Base-by-base conservation (phyloP, 2,113 vertebrate genomes). In the Cairina moschata region DNA sequence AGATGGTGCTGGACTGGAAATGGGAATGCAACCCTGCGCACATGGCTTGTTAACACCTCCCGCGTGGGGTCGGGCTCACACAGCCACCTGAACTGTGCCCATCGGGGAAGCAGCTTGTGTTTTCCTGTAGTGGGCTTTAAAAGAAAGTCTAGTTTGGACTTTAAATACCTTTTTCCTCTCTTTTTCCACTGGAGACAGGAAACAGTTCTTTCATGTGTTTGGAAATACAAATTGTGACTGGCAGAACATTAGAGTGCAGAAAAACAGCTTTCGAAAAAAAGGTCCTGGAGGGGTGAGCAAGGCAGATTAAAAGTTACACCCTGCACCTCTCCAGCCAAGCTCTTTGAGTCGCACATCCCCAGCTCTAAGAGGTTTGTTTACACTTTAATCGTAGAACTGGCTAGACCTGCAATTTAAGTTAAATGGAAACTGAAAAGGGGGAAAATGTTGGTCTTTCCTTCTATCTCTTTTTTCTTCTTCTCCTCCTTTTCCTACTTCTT, bases 221-320 rank as follows among this genome's bases (percentile, higher is more conserved):
- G 90, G 74, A 93, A 95, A 88, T 75, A 81, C 72, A 86, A 83
- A 90, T 95, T 95, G 74, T 95, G 87, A 95, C 56, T 93, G 94
- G 83, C 87, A 95, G 87, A 72, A 75, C 60, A 71, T 92, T 83
- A 87, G 75, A 38, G 79, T 13, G 29, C 71, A 81, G 44, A 92
- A 95, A 94, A 94, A 38, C 50, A 68, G 31, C 73, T 91, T 93
- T 91, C 75, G 69, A 81, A 93, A 92, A 92, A 52, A 78, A 76
- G 65, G 83, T 95, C 8, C 54, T 81, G 60, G 29, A 93, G 86
- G 14, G 90, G 38, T 0, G 1, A 93, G 29, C 68, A 23, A 88
- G 80, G 55, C 83, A 76, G 77, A 96, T 68, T 56, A 90, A 94
- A 96, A 58, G 66, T 79, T 66, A 58, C 62, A 48, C 11, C 38